phyloP scores from a whole-genome alignment of 2,113 vertebrate genomes.

The Morone saxatilis region DNA sequence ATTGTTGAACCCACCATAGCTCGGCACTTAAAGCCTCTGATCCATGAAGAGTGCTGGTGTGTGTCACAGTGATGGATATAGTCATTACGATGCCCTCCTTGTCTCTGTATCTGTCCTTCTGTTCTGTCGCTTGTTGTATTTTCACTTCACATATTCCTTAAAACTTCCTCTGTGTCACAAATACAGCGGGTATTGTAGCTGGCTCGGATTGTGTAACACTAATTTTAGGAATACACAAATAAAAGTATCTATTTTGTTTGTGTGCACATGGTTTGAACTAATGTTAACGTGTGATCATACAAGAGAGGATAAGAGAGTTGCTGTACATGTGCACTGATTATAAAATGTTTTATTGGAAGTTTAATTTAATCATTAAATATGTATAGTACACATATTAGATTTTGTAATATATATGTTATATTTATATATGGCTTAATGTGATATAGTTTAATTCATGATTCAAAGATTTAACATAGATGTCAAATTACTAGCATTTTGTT shows the following conservation, averaged over 20 bases:
- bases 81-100: conserved; percentile 68
- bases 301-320: neutral
- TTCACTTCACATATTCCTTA: conserved; percentile 16
- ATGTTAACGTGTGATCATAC: neutral
- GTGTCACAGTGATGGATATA: conserved; percentile 77
- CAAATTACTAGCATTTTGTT: neutral
- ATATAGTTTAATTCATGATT: neutral
- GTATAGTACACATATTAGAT: neutral
- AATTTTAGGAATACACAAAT: neutral
- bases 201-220: neutral
- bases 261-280: neutral
- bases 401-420: neutral
- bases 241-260: neutral
- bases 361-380: neutral
- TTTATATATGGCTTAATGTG: neutral
- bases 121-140: conserved; percentile 19
- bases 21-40: conserved; percentile 73
- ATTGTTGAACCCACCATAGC: conserved; percentile 68
- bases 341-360: neutral
- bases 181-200: neutral
- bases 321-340: neutral
- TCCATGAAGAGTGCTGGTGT: conserved; percentile 75
- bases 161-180: conserved; percentile 10
- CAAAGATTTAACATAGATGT: neutral
- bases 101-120: conserved; percentile 59